Evolutionary conservation across 2,113 vertebrate genomes (phyloP), one percentile per base, ranked within the genome.

Genomic region (Grammomys surdaster): DNA sequence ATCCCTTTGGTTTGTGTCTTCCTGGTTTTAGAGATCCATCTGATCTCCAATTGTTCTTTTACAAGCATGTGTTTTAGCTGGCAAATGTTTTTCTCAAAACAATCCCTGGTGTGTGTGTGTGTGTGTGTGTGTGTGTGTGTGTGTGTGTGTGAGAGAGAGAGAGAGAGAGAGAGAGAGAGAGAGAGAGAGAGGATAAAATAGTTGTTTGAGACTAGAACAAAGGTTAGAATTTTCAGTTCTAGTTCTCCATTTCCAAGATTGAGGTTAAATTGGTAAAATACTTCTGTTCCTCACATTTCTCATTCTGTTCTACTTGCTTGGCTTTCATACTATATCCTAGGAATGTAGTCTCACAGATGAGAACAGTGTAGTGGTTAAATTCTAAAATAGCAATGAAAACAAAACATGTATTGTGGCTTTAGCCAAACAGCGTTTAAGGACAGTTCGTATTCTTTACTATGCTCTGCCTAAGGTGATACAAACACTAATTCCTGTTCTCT

Each of bases 211-310:
- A 13, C 28, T 67, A 67, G 28, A 67, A 67, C 28, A 67, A 28
- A 13, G 65, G 12, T 67, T 67, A 4, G 31, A 31, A 7, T 16
- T 10, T 43, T 89, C 58, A 93, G 26, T 54, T 48, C 7, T 36
- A n/a, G 31, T 54, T 6, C 2, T 36, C 22, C 48, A 7, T 95
- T 93, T 95, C 89, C 33, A 40, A 1, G 58, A 89, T 11, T 85
- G n/a, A 87, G 5, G 72, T 78, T 87, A 51, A 31, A 7, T 93
- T 94, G 88, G 7, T 82, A 88, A 92, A 93, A 93, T 92, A 36
- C 46, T 93, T 77, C 51, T 82, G 20, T 94, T 95, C 90, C 63
- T 48, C 14, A 88, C 43, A 81, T 63, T 96, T 85, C 76, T 65
- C 60, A 20, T 67, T 88, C 93, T 85, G 46, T 56, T 56, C 88